A percentile compares a stretch with the other conserved stretches of the same genome.
Conservation (phyloP, 2,888 invertebrate genomes). For the Xanthorhoe spadicearia region DNA sequence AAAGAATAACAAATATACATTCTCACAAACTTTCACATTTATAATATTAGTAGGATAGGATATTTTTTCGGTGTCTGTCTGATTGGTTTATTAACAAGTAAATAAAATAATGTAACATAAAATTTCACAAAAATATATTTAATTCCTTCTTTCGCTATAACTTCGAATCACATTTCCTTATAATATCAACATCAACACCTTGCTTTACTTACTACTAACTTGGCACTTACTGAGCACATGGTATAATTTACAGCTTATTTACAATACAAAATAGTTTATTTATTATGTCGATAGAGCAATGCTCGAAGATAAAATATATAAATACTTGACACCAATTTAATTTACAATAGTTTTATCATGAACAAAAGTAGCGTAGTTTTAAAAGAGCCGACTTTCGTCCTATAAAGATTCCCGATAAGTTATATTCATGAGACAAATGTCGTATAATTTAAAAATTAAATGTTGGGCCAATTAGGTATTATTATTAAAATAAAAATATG, state of each 20-base stretch:
- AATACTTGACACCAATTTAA: not conserved
- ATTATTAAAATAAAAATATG: too few relatives aligned
- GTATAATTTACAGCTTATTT: slow-evolving; percentile 63
- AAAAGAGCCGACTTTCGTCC: too few relatives aligned
- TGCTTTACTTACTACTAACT: slow-evolving; percentile 76
- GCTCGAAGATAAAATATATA: slow-evolving; percentile 15
- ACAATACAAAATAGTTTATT: slow-evolving; percentile 46
- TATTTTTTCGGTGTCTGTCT: too few relatives aligned
- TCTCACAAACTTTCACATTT: too few relatives aligned
- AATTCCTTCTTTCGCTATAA: slow-evolving; percentile 63
- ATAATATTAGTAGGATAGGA: too few relatives aligned
- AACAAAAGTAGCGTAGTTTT: not conserved
- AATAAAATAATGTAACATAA: slow-evolving; percentile 33
- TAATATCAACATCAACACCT: slow-evolving; percentile 53
- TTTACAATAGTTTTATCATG: too few relatives aligned
- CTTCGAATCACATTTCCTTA: slow-evolving; percentile 67
- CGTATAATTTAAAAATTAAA: too few relatives aligned
- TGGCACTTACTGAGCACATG: slow-evolving; percentile 81
- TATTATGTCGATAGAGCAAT: slow-evolving; percentile 42
- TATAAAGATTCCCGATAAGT: too few relatives aligned
- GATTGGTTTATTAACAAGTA: too few relatives aligned
- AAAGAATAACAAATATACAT: too few relatives aligned
- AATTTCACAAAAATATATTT: slow-evolving; percentile 65
- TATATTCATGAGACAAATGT: too few relatives aligned
- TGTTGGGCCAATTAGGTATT: too few relatives aligned